Percentiles rank a stretch among this genome's conserved stretches.
phyloP scores from a whole-genome alignment of 2,113 vertebrate genomes.

The Octodon degus region DNA sequence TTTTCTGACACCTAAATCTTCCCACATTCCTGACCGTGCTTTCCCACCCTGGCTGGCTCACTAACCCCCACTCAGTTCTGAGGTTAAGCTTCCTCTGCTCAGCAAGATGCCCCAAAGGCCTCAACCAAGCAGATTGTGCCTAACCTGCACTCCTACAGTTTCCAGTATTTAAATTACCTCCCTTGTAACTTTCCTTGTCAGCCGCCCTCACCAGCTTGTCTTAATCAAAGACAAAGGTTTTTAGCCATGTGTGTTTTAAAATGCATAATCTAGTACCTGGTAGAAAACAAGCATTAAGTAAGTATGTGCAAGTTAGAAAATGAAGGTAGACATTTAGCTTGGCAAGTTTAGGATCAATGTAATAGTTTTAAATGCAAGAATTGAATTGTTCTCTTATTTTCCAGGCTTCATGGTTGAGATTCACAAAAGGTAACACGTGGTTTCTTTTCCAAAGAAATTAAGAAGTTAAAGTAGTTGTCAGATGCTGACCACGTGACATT shows the following conservation, averaged over 20 bases:
- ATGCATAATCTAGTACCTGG: neutral
- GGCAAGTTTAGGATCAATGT: neutral
- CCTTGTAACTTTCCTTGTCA: neutral
- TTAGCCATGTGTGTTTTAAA: neutral
- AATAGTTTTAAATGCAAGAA: neutral
- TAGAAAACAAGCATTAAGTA: neutral
- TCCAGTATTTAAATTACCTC: neutral
- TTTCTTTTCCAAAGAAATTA: neutral
- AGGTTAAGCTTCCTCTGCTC: neutral
- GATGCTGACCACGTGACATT: neutral
- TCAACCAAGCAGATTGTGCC: neutral
- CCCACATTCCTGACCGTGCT: neutral
- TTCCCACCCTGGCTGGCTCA: neutral
- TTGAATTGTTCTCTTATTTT: neutral
- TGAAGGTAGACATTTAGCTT: slow-evolving; percentile 13
- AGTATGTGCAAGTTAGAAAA: slow-evolving; percentile 24
- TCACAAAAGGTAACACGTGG: neutral
- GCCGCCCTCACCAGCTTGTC: neutral
- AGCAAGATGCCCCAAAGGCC: neutral
- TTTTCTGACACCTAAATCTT: slow-evolving; percentile 44
- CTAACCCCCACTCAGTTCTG: neutral
- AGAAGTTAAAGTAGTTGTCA: slow-evolving; percentile 7
- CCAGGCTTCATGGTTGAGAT: neutral
- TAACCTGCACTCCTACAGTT: neutral
- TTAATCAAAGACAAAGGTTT: neutral